Conservation (phyloP, 1,140 invertebrate genomes). For the Eriocheir sinensis region DNA sequence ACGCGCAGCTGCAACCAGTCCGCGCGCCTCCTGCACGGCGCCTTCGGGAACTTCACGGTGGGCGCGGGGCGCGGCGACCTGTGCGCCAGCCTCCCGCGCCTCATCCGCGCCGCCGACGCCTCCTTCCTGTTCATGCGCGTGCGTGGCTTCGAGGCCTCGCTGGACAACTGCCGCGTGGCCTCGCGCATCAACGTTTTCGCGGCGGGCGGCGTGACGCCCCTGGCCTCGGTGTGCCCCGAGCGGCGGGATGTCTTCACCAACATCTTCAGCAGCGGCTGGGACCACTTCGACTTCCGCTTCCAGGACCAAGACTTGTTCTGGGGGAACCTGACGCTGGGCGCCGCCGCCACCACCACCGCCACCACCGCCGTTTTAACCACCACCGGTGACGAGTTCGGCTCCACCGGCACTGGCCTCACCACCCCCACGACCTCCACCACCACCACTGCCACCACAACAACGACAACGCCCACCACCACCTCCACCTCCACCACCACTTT, state of each 20-base stretch:
- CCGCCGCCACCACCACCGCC: neutral
- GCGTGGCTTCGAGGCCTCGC: constrained; percentile 71
- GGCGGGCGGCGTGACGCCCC: constrained; percentile 65
- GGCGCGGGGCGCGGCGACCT: constrained; percentile 75
- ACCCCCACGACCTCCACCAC: constrained; percentile 31
- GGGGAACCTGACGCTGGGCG: constrained; percentile 5
- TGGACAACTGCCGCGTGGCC: constrained; percentile 73
- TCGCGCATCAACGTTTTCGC: constrained; percentile 78
- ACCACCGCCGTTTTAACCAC: neutral
- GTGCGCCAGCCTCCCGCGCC: constrained; percentile 73
- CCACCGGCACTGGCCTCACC: neutral
- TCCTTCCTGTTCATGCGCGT: constrained; percentile 77
- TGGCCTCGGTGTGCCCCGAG: constrained; percentile 77
- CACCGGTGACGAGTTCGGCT: neutral
- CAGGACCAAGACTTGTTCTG: constrained; percentile 33
- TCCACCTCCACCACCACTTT: constrained; percentile 9
- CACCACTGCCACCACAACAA: neutral
- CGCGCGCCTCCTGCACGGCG: constrained; percentile 54
- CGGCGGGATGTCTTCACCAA: constrained; percentile 73
- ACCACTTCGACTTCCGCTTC: constrained; percentile 62
- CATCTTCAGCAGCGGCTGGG: constrained; percentile 78
- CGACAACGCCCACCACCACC: neutral
- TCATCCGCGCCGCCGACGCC: constrained; percentile 71
- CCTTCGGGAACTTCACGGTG: constrained; percentile 78
- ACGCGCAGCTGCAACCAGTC: constrained; percentile 64